Evolutionary conservation across 2,888 invertebrate species (phyloP), one percentile per base, ranked within the genome.

Genomic region (Bembecia ichneumoniformis): DNA sequence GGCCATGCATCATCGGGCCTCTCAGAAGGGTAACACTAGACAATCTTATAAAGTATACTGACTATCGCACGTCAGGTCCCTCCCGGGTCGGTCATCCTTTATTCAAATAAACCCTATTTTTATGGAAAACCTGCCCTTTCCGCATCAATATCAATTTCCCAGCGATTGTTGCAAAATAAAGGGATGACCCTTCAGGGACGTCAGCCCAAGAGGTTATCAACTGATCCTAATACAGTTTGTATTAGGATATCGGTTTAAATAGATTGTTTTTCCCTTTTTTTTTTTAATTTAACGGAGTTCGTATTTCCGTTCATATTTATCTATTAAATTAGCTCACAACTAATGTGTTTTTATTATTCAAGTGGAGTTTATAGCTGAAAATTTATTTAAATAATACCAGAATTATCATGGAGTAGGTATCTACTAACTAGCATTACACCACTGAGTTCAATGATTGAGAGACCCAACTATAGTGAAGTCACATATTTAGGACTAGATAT

Each of bases 101-200:
- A 87, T 87, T 87, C 83, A 87, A 87, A 87, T 87, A 86, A 84
- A 86, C 86, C 86, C 86, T 86, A 86, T 86, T 87, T 87, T 87
- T 86, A 87, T 87, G 86, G 84, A 87, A 84, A 86, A 81, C 75
- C 72, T 82, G 82, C 83, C 84, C 83, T 83, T 80, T 84, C 78
- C 82, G 80, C 86, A 87, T 87, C 86, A 87, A 87, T 87, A 87
- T 87, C 87, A 87, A 87, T 87, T 87, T 87, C 82, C 77, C 64
- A 74, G 83, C 81, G 82, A 87, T 87, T 86, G 86, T 86, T 82
- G 82, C 77, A 82, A 86, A 86, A 84, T 83, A 86, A 86, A 86
- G 82, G 83, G 86, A 83, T 86, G 86, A 86, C 87, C 86, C 87
- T 84, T 87, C 66, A 62, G 84, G 82, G 82, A 74, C 60, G 70